Percentiles rank a stretch among this genome's conserved stretches.
Evolutionary conservation across 1,140 invertebrate species (phyloP).

Genomic region (Psilanteris sp.): DNA sequence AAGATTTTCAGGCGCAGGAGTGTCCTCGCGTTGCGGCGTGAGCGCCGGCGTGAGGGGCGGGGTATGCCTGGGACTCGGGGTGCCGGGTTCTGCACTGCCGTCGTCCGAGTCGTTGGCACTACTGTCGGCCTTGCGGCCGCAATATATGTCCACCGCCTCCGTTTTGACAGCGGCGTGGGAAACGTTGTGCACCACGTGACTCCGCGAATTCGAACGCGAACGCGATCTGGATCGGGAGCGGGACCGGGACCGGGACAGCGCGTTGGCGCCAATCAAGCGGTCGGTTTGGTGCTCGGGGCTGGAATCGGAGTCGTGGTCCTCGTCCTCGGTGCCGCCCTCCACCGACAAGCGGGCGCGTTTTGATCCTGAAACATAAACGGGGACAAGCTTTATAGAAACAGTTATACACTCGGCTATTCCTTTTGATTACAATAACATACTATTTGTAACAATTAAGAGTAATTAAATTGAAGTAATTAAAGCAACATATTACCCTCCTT

Average conservation of each 20-base stretch:
- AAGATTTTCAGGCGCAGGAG: conserved; percentile 83
- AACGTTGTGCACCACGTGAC: conserved; percentile 26
- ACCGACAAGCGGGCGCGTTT: conserved; percentile 81
- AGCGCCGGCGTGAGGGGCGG: conserved; percentile 74
- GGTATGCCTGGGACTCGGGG: conserved; percentile 73
- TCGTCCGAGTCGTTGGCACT: conserved; percentile 73
- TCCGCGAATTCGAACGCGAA: conserved; percentile 64
- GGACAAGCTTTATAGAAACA: too few species aligned
- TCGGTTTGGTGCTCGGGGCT: conserved; percentile 71
- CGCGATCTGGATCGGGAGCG: conserved; percentile 61
- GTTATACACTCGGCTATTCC: too few species aligned
- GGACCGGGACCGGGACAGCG: conserved; percentile 31
- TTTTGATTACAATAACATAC: too few species aligned
- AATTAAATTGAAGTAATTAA: too few species aligned
- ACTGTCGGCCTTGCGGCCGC: conserved; percentile 68
- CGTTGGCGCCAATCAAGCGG: conserved; percentile 37
- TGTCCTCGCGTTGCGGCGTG: conserved; percentile 78
- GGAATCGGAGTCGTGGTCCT: conserved; percentile 78
- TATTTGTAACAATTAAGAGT: too few species aligned
- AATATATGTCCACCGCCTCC: conserved; percentile 56
- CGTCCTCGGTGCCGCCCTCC: conserved; percentile 79
- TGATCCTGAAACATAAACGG: conserved; percentile 75
- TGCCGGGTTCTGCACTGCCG: conserved; percentile 73
- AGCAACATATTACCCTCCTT: too few species aligned
- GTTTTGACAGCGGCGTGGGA: conserved; percentile 31